Conservation (phyloP, 92 coral and sea anemone genomes). For the Desmophyllum pertusum region DNA sequence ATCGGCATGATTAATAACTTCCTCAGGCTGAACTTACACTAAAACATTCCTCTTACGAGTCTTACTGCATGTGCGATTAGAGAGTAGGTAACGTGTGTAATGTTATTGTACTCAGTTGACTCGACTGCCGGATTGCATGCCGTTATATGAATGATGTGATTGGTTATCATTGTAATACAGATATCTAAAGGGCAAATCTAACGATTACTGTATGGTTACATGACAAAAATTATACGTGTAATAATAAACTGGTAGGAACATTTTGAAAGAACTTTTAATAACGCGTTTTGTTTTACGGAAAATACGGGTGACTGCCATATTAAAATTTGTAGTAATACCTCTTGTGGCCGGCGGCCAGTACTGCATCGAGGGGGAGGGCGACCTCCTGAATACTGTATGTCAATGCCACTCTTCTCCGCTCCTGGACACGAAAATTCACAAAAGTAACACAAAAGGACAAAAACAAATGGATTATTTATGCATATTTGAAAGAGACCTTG, state of each 20-base stretch:
- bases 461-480: neutral
- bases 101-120: too few species aligned
- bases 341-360: neutral
- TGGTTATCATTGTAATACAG: neutral
- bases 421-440: neutral
- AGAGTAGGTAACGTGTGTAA: neutral
- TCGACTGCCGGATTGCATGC: too few species aligned
- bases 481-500: neutral
- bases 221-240: neutral
- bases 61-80: neutral
- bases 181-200: too few species aligned
- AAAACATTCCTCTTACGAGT: neutral
- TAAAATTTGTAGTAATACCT: slow-evolving; percentile 2
- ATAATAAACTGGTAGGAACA: too few species aligned
- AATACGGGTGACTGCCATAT: too few species aligned
- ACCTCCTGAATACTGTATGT: neutral
- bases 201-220: too few species aligned
- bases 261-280: too few species aligned
- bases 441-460: neutral
- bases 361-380: neutral
- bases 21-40: neutral
- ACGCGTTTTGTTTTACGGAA: too few species aligned
- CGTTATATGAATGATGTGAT: neutral
- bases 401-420: neutral
- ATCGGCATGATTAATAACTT: too few species aligned